A percentile compares a stretch with the other conserved stretches of the same genome.
Evolutionary conservation across 2,888 invertebrate genomes (phyloP).

Genomic region (Tipula lateralis): DNA sequence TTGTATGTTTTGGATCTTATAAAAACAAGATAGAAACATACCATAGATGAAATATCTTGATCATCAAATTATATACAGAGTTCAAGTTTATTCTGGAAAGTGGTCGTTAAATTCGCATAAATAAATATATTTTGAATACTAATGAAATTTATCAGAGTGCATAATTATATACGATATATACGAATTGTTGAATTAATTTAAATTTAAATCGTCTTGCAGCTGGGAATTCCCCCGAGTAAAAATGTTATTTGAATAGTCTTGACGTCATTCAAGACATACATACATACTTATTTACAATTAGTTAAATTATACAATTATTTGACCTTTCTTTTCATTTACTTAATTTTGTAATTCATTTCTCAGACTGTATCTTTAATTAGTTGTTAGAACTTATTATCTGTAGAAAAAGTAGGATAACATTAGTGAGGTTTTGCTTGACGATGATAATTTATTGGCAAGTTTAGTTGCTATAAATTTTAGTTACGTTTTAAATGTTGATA

Average conservation of each 20-base stretch:
- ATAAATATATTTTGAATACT: not conserved
- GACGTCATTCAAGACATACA: not conserved
- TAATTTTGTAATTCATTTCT: not conserved
- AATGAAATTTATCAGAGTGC: not conserved
- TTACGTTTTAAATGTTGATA: too few relatives aligned
- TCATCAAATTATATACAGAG: not conserved
- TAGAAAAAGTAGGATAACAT: not conserved
- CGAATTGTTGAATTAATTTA: not conserved
- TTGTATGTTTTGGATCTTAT: not conserved
- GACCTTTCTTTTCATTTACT: not conserved
- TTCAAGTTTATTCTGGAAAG: not conserved
- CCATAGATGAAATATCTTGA: not conserved
- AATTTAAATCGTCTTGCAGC: not conserved
- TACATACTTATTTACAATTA: not conserved
- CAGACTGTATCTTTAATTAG: not conserved
- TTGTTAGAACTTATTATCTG: not conserved
- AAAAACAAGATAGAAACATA: not conserved
- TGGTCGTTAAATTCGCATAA: not conserved
- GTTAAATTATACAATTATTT: not conserved
- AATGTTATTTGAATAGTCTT: not conserved
- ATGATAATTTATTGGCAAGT: too few relatives aligned
- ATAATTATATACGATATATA: not conserved
- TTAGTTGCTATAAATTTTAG: too few relatives aligned
- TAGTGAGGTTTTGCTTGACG: too few relatives aligned
- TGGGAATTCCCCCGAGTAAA: not conserved